A percentile compares a stretch with the other conserved stretches of the same genome.
Conservation (phyloP, 2,113 vertebrate species). For the Lepus europaeus region DNA sequence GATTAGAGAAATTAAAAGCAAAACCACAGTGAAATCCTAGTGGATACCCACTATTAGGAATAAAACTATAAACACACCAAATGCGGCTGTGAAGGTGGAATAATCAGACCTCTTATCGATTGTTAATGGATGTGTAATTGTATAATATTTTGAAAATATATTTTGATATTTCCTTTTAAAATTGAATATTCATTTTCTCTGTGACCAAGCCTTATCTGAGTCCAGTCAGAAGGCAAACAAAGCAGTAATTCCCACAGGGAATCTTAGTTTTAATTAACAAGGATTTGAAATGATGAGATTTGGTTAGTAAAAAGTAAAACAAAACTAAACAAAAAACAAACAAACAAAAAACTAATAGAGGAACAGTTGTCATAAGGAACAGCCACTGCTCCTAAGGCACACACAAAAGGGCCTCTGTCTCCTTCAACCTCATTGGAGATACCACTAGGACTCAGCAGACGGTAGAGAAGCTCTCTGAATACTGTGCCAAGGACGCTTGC, state of each 20-base stretch:
- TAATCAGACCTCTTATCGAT: background rate
- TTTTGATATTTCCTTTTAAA: background rate
- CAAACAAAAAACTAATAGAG: background rate
- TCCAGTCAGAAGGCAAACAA: background rate
- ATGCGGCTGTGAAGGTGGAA: background rate
- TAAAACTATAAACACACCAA: background rate
- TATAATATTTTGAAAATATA: background rate
- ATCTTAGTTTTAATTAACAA: too few relatives aligned
- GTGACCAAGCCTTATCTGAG: background rate
- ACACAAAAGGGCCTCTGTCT: background rate
- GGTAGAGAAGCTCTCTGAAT: background rate
- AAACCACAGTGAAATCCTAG: background rate
- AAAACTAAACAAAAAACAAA: background rate
- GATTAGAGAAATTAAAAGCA: background rate
- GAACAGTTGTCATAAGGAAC: background rate
- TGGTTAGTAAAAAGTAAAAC: background rate
- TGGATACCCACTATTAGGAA: background rate
- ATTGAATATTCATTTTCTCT: conserved; percentile 9
- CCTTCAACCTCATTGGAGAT: background rate
- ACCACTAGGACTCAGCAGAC: background rate
- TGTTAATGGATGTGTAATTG: background rate
- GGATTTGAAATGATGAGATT: background rate
- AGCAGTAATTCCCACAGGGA: background rate
- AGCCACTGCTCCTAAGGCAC: background rate
- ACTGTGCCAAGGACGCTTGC: background rate